Evolutionary conservation across 2,797 vertebrate species (phyloP).

Genomic region (Geotrypetes seraphini): DNA sequence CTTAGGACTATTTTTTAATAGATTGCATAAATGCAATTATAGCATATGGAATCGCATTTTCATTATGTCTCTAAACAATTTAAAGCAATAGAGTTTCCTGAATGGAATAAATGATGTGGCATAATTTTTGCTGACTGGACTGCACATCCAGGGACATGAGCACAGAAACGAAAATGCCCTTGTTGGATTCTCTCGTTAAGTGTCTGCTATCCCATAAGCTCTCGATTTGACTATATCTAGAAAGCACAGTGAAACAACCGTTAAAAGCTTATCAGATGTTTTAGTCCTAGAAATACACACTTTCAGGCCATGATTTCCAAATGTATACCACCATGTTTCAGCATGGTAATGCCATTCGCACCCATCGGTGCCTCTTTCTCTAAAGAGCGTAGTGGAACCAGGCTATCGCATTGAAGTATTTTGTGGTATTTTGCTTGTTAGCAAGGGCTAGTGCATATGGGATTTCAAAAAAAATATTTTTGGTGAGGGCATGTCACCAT

Average conservation of each 20-base stretch:
- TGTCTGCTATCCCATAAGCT: constrained; percentile 1
- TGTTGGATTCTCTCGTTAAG: constrained; percentile 13
- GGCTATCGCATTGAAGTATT: no score
- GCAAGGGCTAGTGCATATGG: no score
- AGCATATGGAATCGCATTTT: constrained; percentile 11
- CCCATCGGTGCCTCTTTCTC: no score
- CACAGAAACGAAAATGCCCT: constrained; percentile 11
- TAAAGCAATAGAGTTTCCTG: constrained; percentile 15
- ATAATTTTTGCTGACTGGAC: neutral
- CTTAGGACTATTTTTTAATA: neutral
- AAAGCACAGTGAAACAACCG: neutral
- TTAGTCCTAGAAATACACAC: neutral
- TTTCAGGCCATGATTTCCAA: no score
- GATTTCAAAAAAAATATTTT: no score
- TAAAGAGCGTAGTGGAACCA: no score
- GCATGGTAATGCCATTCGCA: no score
- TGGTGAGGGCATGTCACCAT: no score
- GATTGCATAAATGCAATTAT: constrained; percentile 5
- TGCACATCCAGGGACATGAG: constrained; percentile 4
- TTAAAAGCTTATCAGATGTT: neutral
- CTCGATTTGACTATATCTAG: constrained; percentile 8
- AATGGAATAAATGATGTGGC: neutral
- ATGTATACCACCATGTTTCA: no score
- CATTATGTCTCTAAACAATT: constrained; percentile 1
- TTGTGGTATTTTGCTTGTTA: no score